Conservation (phyloP, 2,888 invertebrate genomes). For the Leptothorax acervorum region DNA sequence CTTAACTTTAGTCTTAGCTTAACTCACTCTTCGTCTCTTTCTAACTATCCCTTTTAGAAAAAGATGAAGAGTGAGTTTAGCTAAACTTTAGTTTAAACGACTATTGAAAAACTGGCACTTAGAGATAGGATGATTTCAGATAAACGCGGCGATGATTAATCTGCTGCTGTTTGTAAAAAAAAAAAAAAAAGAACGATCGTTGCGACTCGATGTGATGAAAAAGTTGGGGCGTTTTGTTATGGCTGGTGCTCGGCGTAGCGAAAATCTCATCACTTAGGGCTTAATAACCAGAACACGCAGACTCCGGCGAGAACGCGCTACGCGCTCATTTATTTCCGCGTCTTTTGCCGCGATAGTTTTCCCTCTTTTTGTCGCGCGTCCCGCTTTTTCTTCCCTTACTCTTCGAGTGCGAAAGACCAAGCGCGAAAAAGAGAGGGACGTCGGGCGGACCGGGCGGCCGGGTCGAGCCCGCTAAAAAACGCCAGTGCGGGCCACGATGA, state of each 20-base stretch:
- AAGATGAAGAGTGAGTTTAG: too few relatives aligned
- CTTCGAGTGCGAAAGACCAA: constrained; percentile 58
- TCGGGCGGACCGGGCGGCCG: constrained; percentile 48
- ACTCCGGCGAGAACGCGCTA: constrained; percentile 29
- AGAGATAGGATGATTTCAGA: constrained; percentile 1
- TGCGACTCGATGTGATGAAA: constrained; percentile 21
- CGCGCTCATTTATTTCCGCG: constrained; percentile 69
- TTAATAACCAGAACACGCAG: constrained; percentile 50
- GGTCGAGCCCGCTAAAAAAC: constrained; percentile 71
- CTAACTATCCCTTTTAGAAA: too few relatives aligned
- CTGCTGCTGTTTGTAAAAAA: background rate
- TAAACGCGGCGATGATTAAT: constrained; percentile 39
- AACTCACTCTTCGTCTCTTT: too few relatives aligned
- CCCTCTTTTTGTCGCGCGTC: constrained; percentile 68
- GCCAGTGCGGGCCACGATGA: constrained; percentile 77
- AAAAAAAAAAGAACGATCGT: constrained; percentile 9
- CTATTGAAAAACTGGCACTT: too few relatives aligned
- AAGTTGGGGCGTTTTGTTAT: constrained; percentile 37
- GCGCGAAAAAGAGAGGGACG: constrained; percentile 45
- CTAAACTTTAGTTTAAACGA: too few relatives aligned
- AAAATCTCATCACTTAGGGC: constrained; percentile 51
- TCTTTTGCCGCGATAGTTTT: constrained; percentile 59
- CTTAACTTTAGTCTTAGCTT: too few relatives aligned
- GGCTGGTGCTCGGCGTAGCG: constrained; percentile 35
- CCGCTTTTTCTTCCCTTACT: constrained; percentile 67